Conservation (phyloP, 2,797 vertebrate species). For the Podarcis siculus region DNA sequence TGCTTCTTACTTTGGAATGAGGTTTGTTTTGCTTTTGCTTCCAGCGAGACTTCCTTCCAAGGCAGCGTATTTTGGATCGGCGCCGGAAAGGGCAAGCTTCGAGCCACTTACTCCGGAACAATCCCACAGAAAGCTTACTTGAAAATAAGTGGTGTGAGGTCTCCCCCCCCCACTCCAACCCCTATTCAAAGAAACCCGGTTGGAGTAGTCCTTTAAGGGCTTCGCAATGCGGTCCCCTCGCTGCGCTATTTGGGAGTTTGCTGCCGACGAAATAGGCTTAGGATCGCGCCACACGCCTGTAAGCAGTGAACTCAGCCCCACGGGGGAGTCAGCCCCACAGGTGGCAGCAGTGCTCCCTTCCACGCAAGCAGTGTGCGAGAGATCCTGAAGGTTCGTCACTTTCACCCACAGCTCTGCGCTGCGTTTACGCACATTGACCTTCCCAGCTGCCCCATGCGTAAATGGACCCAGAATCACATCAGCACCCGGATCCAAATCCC, state of each 20-base stretch:
- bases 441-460: no score
- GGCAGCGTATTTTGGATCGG: neutral
- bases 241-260: neutral
- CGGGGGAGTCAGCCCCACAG: neutral
- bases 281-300: neutral
- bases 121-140: neutral
- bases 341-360: neutral
- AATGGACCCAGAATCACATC: neutral
- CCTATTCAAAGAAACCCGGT: no score
- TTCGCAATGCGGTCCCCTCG: neutral
- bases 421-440: neutral
- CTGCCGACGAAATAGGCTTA: neutral
- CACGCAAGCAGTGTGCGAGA: no score
- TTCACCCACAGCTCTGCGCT: no score
- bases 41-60: neutral
- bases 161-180: no score
- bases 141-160: no score
- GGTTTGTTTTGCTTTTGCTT: neutral
- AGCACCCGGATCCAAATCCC: neutral
- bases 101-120: neutral
- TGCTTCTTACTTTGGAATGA: neutral
- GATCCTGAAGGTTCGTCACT: neutral
- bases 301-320: neutral
- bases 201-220: no score
- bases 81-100: neutral